Evolutionary conservation across 2,797 vertebrate species (phyloP).

Genomic region (Galaxias olidus): DNA sequence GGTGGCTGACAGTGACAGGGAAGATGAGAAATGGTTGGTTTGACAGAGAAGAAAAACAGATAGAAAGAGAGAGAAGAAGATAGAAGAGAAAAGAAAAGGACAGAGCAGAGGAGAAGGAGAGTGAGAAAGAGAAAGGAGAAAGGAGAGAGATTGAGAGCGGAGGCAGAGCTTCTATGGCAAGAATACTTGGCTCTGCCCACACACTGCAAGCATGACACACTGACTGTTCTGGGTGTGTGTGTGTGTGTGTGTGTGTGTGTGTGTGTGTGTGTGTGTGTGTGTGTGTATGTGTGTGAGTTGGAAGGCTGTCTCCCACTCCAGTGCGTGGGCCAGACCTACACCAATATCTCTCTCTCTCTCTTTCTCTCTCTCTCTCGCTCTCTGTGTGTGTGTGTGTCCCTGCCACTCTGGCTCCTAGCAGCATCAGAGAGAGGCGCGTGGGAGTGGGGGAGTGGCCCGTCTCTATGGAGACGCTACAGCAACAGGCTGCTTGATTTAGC

Average conservation of each 20-base stretch:
- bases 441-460: constrained; percentile 2
- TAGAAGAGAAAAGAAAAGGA: background rate
- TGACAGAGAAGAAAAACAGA: too few species aligned
- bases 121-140: background rate
- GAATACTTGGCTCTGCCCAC: constrained; percentile 8
- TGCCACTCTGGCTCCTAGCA: background rate
- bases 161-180: constrained; percentile 3
- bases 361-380: background rate
- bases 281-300: constrained; percentile 2
- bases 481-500: background rate
- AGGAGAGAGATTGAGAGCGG: background rate
- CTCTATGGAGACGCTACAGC: constrained; percentile 2
- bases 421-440: background rate
- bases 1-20: background rate
- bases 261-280: constrained; percentile 3
- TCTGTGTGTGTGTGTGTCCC: too few species aligned
- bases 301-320: constrained; percentile 12
- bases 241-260: constrained; percentile 2
- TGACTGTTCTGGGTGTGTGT: constrained; percentile 3
- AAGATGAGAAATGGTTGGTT: background rate
- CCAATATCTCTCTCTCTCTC: constrained; percentile 1
- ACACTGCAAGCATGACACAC: constrained; percentile 17
- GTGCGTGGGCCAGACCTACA: constrained; percentile 13
- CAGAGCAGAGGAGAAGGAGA: too few species aligned
- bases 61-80: background rate